Evolutionary conservation across 2,888 invertebrate genomes (phyloP), one percentile per base, ranked within the genome.

Genomic region (Rhingia rostrata): DNA sequence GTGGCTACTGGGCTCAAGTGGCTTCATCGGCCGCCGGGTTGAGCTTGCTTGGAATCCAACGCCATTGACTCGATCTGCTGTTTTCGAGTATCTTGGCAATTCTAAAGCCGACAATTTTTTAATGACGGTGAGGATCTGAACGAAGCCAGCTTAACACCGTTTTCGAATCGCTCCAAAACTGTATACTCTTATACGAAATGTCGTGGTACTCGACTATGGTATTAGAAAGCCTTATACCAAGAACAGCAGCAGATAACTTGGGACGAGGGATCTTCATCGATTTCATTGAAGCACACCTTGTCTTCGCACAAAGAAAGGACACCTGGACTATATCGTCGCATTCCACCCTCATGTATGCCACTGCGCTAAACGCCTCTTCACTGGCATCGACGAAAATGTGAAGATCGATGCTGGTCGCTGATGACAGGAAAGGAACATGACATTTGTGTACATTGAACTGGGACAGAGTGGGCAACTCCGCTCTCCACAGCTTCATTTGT

Each of bases 401-500:
- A 47, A 47, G 14, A 22, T 30, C 10, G 9, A 30, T 47, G 1
- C 9, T 7, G 30, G 9, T 30, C 1, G 30, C 30, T 3, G 30
- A 9, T 4, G 30, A 47, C 30, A 47, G 6, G 4, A 30, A 7
- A 10, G 0, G 2, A 22, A 22, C 47, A 2, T 47, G 47, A 9
- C 9, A 47, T 30, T 22, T 47, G 1, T 14, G 47, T 9, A 22
- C 14, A 0, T 4, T 7, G 4, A 47, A 30, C 0, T 47, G 47
- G 10, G 4, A 30, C 22, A 47, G 4, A 4, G 2, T 30, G 0
- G 22, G 30, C 0, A 47, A 4, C 4, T 47, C 47, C 9, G 47
- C 5, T 41, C 5, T 10, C 72, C 60, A 61, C 41, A 41, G 41
- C 10, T 12, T 12, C 43, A 14, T 45, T 45, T 45, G 6, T 45